Conservation (phyloP, 37 sponge, comb jelly and placozoan species). For the Spongilla lacustris region DNA sequence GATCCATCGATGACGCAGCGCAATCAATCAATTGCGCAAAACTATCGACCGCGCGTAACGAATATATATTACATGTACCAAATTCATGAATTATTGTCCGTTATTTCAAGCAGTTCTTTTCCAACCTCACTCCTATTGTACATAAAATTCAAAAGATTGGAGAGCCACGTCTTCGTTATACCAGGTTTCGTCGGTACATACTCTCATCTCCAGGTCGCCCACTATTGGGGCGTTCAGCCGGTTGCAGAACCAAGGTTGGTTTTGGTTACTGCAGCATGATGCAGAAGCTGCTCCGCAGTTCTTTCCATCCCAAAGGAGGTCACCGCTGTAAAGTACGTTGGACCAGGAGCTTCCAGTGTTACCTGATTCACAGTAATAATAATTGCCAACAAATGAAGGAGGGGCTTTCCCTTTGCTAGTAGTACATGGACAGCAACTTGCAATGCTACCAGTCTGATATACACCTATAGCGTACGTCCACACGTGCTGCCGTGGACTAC, state of each 20-base stretch:
- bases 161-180: not conserved
- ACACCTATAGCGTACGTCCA: slow-evolving; percentile 20
- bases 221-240: not conserved
- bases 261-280: not conserved
- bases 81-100: too few species aligned
- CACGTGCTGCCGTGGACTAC: slow-evolving; percentile 9
- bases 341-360: not conserved
- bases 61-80: too few species aligned
- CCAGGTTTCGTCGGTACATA: not conserved
- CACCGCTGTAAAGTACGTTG: not conserved
- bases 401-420: not conserved
- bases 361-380: slow-evolving; percentile 33
- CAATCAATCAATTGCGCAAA: too few species aligned
- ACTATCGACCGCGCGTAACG: too few species aligned
- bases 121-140: too few species aligned
- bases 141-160: not conserved
- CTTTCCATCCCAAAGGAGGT: slow-evolving; percentile 36
- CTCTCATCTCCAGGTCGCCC: not conserved
- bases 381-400: slow-evolving; percentile 26
- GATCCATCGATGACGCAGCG: too few species aligned
- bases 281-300: not conserved
- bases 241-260: not conserved
- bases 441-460: not conserved
- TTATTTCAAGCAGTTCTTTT: too few species aligned
- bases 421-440: not conserved